Conservation (phyloP, 2,797 vertebrate genomes). For the Somateria mollissima region DNA sequence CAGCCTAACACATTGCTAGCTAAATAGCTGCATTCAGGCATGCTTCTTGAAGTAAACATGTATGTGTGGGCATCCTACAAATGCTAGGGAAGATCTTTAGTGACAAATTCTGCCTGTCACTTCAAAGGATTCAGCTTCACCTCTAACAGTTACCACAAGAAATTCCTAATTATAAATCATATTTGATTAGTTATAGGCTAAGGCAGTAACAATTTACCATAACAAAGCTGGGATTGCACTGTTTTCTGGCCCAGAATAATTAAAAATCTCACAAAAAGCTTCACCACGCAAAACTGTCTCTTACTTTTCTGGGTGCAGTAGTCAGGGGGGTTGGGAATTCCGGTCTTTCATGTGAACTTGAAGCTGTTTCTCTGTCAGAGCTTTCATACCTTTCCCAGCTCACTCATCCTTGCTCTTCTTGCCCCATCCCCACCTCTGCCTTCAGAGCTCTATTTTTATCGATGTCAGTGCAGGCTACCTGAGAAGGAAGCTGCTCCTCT, state of each 20-base stretch:
- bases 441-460: background rate
- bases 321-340: background rate
- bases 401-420: background rate
- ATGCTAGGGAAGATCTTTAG: background rate
- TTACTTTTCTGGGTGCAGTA: rapidly evolving
- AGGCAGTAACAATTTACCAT: background rate
- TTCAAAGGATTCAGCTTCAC: background rate
- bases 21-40: background rate
- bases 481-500: background rate
- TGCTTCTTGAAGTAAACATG: background rate
- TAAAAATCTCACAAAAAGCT: background rate
- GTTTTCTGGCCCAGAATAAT: background rate
- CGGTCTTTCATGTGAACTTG: background rate
- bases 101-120: background rate
- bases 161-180: background rate
- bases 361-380: background rate
- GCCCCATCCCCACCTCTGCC: background rate
- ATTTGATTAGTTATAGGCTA: background rate
- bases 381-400: background rate
- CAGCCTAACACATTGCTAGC: background rate
- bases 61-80: rapidly evolving
- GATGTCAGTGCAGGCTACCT: background rate
- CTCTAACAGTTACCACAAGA: background rate
- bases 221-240: background rate
- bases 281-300: background rate